Base-by-base conservation (phyloP, 1,140 invertebrate genomes). In the Eumaeus atala region DNA sequence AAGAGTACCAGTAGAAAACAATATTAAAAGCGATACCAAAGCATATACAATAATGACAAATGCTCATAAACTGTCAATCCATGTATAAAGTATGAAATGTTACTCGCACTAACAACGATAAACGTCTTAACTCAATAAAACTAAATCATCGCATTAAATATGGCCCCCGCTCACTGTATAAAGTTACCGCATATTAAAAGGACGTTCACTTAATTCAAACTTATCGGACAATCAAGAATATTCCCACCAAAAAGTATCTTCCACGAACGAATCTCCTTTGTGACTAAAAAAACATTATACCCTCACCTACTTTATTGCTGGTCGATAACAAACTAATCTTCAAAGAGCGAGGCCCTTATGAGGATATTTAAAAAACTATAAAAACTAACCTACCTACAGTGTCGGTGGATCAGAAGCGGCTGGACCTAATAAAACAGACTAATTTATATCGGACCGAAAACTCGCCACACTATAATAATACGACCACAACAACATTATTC, bases 311-410 rank as follows among this genome's bases (percentile, higher is more conserved):
- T 76, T 78, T 78, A 78, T 78, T 71, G 68, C 73, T 56, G 67
- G 66, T 70, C 64, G 75, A 78, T 78, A 78, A 78, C 75, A 76
- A 79, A 76, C 68, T 79, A 76, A 79, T 79, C 73, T 74, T 67
- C 70, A 64, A 75, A 74, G 62, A 59, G 59, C 63, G 62, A 59
- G 59, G 61, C 60, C 58, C 56, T 67, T 70, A 67, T 69, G 64
- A 67, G 67, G 66, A 70, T 70, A 70, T 74, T 77, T 72, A 77
- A 74, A 74, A 77, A 74, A 70, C 71, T 74, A 73, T 74, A 70
- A 74, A 74, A 73, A 65, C 59, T 56, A 61, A 63, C 58, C 64
- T 64, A 66, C 59, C 61, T 59, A 64, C 64, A 53, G 56, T 49
- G 61, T 52, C 64, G 60, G 57, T 48, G 65, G 62, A 71, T 78